These are phyloP conservation scores for Eumerus sabulonum DNA, from an alignment of 2,888 invertebrate species.

Conservation along the genomic window DNA sequence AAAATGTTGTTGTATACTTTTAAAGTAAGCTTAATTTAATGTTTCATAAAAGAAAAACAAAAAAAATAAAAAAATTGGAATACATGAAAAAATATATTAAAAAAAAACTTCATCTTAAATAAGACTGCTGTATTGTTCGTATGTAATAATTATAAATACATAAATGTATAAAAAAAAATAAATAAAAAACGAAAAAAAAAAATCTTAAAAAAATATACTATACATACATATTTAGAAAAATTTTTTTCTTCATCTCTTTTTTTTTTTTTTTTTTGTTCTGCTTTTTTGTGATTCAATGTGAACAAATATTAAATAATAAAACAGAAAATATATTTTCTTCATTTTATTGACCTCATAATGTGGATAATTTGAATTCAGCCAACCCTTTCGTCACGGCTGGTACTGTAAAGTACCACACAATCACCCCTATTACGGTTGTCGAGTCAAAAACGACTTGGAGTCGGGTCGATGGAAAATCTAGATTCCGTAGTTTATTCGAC, in stretches of 20 bases:
- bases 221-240: constrained; percentile 66
- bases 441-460: too few relatives aligned
- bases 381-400: too few relatives aligned
- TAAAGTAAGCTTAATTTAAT: constrained; percentile 68
- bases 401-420: too few relatives aligned
- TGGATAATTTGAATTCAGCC: constrained; percentile 10
- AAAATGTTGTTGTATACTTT: constrained; percentile 65
- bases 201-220: constrained; percentile 55
- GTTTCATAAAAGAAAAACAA: constrained; percentile 57
- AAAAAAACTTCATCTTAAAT: constrained; percentile 76
- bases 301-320: constrained; percentile 66
- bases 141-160: constrained; percentile 76
- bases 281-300: constrained; percentile 69
- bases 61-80: constrained; percentile 70
- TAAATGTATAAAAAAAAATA: constrained; percentile 71
- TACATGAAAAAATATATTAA: constrained; percentile 71
- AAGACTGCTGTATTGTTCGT: constrained; percentile 79
- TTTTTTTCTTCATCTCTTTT: constrained; percentile 63
- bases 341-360: constrained; percentile 57
- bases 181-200: constrained; percentile 67
- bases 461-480: too few relatives aligned
- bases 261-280: too few relatives aligned
- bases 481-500: too few relatives aligned
- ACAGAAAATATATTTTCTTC: constrained; percentile 67
- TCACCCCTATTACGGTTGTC: too few relatives aligned